These are phyloP conservation scores for Amphipoea oculea DNA, from an alignment of 2,888 invertebrate genomes.

Conservation along the genomic window DNA sequence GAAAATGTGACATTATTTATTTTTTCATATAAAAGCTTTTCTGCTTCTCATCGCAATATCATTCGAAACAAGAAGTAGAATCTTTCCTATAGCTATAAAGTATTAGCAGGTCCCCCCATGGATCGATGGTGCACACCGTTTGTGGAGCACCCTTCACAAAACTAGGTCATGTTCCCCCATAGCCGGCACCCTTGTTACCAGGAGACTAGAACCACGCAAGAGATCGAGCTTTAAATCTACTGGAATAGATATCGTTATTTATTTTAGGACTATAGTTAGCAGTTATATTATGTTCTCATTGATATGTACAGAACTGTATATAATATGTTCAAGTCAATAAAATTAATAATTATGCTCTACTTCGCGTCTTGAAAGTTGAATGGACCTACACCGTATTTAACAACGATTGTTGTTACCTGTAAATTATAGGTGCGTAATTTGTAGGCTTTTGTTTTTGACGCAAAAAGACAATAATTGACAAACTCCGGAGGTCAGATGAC, in stretches of 20 bases:
- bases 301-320: neutral
- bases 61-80: slow-evolving; percentile 37
- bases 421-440: slow-evolving; percentile 33
- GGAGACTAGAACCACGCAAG: slow-evolving; percentile 70
- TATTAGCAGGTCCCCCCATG: slow-evolving; percentile 72
- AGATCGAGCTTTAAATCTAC: slow-evolving; percentile 67
- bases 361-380: neutral
- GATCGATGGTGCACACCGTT: slow-evolving; percentile 85
- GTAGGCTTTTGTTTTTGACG: slow-evolving; percentile 31
- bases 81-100: slow-evolving; percentile 51
- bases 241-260: slow-evolving; percentile 38
- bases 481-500: slow-evolving; percentile 7
- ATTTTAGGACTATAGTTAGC: slow-evolving; percentile 2
- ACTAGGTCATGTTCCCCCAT: slow-evolving; percentile 87
- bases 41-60: neutral
- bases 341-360: neutral
- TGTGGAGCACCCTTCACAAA: slow-evolving; percentile 81
- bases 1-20: neutral
- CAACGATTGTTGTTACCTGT: slow-evolving; percentile 27
- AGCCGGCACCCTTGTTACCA: slow-evolving; percentile 80
- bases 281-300: neutral
- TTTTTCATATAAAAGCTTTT: neutral
- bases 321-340: slow-evolving; percentile 2
- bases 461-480: slow-evolving; percentile 12
- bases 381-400: slow-evolving; percentile 30